Conservation (phyloP, 2,113 vertebrate species). For the Ageneiosus marmoratus region DNA sequence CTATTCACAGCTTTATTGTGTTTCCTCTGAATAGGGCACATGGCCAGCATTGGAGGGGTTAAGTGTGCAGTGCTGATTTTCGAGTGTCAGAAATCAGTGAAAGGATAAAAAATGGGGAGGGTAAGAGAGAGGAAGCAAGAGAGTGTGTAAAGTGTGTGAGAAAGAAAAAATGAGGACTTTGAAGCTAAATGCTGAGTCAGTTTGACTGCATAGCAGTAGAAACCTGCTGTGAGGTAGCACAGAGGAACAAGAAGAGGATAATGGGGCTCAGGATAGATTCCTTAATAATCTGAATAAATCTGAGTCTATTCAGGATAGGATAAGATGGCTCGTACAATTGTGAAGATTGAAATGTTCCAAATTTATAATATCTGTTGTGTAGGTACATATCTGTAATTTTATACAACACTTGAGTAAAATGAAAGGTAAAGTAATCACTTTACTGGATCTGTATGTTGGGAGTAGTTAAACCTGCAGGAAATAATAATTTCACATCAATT, state of each 20-base stretch:
- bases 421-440: neutral
- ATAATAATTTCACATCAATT: neutral
- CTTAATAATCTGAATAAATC: neutral
- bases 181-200: constrained; percentile 70
- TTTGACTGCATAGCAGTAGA: constrained; percentile 62
- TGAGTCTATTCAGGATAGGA: neutral
- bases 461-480: neutral
- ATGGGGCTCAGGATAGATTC: neutral
- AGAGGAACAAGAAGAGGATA: neutral
- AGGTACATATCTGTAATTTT: neutral
- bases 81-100: constrained; percentile 32
- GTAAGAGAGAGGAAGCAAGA: constrained; percentile 4
- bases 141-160: neutral
- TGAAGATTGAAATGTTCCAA: neutral
- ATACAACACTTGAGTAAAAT: neutral
- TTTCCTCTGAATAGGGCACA: neutral
- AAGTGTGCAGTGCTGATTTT: constrained; percentile 34
- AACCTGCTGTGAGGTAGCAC: constrained; percentile 58
- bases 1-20: neutral
- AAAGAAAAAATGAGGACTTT: constrained; percentile 38
- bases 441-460: neutral
- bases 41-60: constrained; percentile 19
- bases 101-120: constrained; percentile 36
- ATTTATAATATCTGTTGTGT: neutral
- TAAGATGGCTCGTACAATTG: neutral